Conservation (phyloP, 2,888 invertebrate genomes). For the Ophioninae sp. region DNA sequence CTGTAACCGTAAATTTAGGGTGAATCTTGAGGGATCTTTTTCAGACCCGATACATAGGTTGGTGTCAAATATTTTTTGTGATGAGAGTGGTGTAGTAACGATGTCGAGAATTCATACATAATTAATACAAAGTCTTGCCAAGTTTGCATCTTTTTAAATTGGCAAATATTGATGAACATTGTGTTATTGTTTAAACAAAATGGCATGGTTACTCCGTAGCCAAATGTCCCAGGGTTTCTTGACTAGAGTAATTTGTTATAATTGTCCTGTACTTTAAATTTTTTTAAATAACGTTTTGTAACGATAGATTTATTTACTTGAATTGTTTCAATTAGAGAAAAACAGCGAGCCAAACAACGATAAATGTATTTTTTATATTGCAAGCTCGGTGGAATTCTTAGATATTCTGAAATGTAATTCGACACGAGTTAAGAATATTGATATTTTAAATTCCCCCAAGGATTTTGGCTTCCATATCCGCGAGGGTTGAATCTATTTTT, state of each 20-base stretch:
- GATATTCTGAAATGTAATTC: background rate
- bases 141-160: background rate
- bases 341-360: background rate
- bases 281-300: too few relatives aligned
- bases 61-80: background rate
- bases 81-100: background rate
- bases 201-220: too few relatives aligned
- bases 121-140: background rate
- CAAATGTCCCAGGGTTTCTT: background rate
- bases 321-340: too few relatives aligned
- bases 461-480: background rate
- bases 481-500: background rate
- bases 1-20: background rate
- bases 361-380: background rate
- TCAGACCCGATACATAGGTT: background rate
- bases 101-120: background rate
- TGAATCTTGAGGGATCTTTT: background rate
- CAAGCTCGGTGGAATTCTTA: background rate
- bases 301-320: too few relatives aligned
- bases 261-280: background rate
- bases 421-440: background rate
- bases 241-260: background rate
- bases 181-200: background rate
- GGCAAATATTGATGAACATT: background rate
- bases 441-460: background rate